Evolutionary conservation across 2,113 vertebrate genomes (phyloP).

Genomic region (Brienomyrus longianalis): DNA sequence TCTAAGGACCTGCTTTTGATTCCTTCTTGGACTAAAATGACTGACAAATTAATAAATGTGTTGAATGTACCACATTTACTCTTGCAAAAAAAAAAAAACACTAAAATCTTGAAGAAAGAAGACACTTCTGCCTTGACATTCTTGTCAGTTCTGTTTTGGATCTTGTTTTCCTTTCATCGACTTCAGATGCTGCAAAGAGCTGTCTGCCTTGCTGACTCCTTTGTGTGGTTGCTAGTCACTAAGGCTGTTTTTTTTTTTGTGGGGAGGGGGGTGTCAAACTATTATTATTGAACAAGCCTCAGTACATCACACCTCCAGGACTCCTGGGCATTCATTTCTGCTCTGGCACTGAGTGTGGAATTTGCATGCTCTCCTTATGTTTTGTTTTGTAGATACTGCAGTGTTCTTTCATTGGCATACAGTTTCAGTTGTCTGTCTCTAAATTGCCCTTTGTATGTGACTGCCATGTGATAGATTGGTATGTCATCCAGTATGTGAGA

Average conservation of each 20-base stretch:
- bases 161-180: neutral
- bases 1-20: neutral
- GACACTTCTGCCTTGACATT: neutral
- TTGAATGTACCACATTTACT: neutral
- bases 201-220: neutral
- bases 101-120: neutral
- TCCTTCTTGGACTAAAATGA: neutral
- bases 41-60: neutral
- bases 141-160: conserved; percentile 8
- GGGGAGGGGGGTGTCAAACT: neutral
- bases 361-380: neutral
- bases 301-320: neutral
- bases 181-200: neutral
- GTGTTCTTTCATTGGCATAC: neutral
- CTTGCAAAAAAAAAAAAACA: neutral
- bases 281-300: neutral
- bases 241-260: neutral
- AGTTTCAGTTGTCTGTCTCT: neutral
- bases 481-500: neutral
- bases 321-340: neutral
- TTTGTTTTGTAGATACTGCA: neutral
- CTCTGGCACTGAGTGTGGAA: neutral
- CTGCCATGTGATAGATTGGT: neutral
- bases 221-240: neutral
- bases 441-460: neutral